Evolutionary conservation across 2,888 invertebrate species (phyloP), one percentile per base, ranked within the genome.

Genomic region (Erpobdella octoculata): DNA sequence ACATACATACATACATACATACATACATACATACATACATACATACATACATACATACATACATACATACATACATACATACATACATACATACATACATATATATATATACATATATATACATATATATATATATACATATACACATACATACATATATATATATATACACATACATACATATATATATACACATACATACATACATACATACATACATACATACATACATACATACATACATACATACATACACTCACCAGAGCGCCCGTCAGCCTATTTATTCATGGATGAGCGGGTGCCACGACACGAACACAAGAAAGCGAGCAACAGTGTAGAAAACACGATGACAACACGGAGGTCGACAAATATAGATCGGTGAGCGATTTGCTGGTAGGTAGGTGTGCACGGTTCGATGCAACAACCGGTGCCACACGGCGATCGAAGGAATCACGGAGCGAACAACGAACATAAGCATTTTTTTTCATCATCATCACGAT

Each of bases 381-480:
- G 53, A 53, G 53, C 53, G 53, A 53, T 53, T 53, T 53, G 53
- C 53, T 53, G 21, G 53, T 53, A 53, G 53, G 53, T 53, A 53
- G 53, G 53, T 53, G 53, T 53, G 53, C 53, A 28, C 53, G 21
- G 9, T 21, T 53, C 53, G 53, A 53, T 53, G 53, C 53, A 53
- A 53, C 53, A 53, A 53, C 53, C 53, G 53, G 53, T 53, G 53
- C 53, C 53, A 25, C 21, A n/a, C n/a, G 53, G 21, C 53, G 53
- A 53, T 53, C 53, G 53, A 28, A 53, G 28, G 53, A 53, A 53
- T 53, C 8, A 53, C 2, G 46, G 18, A 21, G 21, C 46, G 46
- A 46, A 46, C 53, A 28, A n/a, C n/a, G n/a, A n/a, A n/a, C n/a
- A n/a, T n/a, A n/a, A n/a, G n/a, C n/a, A n/a, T n/a, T n/a, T n/a